These are phyloP conservation scores for Leptocoma aspasia DNA, from an alignment of 2,113 vertebrate species.

Conservation along the genomic window DNA sequence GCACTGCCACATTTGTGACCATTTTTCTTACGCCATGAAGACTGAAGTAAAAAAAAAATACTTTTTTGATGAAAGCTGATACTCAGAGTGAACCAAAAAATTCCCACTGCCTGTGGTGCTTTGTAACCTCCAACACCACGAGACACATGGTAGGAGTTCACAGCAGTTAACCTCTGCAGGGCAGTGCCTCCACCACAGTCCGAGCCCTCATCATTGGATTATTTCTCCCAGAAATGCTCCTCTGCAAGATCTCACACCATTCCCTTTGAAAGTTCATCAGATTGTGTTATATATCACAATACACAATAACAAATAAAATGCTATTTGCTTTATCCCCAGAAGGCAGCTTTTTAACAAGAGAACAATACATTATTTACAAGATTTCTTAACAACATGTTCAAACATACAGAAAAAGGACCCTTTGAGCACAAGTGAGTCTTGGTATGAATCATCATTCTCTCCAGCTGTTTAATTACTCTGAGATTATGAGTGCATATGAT, in stretches of 20 bases:
- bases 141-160: not conserved
- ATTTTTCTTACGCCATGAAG: not conserved
- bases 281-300: not conserved
- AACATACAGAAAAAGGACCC: not conserved
- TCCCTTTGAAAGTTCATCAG: not conserved
- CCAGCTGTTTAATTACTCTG: slow-evolving; percentile 12
- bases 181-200: fast-evolving
- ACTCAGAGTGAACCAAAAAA: not conserved
- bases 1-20: not conserved
- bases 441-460: not conserved
- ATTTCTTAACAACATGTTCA: not conserved
- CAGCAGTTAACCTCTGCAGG: not conserved
- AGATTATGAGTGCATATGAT: not conserved
- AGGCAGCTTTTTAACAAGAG: not conserved
- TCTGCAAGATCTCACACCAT: not conserved
- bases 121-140: not conserved
- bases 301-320: not conserved
- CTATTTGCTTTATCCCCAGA: not conserved
- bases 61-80: not conserved
- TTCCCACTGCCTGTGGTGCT: not conserved
- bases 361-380: not conserved
- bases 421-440: not conserved
- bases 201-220: not conserved
- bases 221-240: not conserved
- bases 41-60: not conserved